Evolutionary conservation across 2,888 invertebrate genomes (phyloP).

Genomic region (Micropterix aruncella): DNA sequence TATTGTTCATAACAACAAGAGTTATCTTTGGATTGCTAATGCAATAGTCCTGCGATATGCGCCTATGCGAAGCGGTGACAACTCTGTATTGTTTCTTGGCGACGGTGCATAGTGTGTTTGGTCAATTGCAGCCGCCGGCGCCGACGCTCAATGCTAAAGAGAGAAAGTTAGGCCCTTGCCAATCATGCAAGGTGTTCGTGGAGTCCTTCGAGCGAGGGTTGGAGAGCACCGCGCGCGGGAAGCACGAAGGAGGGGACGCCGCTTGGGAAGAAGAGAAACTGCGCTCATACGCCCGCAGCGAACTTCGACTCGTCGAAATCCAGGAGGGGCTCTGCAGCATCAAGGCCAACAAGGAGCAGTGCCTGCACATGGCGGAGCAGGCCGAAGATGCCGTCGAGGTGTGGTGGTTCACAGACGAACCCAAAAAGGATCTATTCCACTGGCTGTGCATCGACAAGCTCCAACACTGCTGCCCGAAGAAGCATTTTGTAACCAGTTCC

Average conservation of each 20-base stretch:
- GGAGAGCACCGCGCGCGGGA: constrained; percentile 68
- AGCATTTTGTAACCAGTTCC: constrained; percentile 78
- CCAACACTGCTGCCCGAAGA: constrained; percentile 70
- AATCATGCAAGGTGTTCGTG: constrained; percentile 58
- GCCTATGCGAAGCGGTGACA: background rate
- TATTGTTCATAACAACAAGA: no score
- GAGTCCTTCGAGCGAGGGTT: constrained; percentile 72
- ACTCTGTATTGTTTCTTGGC: background rate
- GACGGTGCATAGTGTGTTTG: background rate
- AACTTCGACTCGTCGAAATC: constrained; percentile 82
- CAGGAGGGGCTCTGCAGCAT: constrained; percentile 74
- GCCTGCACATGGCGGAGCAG: constrained; percentile 72
- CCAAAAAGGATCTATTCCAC: constrained; percentile 26
- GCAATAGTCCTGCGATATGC: background rate
- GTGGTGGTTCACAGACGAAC: constrained; percentile 70
- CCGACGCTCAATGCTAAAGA: background rate
- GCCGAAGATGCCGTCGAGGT: constrained; percentile 70
- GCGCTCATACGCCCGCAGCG: constrained; percentile 70
- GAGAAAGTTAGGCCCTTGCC: constrained; percentile 29
- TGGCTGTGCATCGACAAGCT: constrained; percentile 71
- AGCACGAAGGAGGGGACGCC: constrained; percentile 86
- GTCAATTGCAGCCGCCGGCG: background rate
- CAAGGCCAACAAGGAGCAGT: constrained; percentile 58
- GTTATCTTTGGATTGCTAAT: no score
- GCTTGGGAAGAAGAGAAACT: constrained; percentile 88